These are phyloP conservation scores for Bombus breviceps DNA, from an alignment of 1,140 invertebrate species.

Conservation along the genomic window DNA sequence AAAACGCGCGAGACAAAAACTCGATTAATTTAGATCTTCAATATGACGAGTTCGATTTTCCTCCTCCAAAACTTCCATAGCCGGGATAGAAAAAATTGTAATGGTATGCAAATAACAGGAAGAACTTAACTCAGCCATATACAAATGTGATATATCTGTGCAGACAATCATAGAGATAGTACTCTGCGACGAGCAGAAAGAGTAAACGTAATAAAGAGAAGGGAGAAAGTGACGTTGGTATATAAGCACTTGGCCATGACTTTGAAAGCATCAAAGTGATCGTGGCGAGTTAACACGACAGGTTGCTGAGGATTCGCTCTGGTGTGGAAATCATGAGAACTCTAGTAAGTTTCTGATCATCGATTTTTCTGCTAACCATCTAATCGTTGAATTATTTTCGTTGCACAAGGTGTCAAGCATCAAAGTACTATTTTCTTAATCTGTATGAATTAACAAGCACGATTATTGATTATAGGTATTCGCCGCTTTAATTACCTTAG, in stretches of 20 bases:
- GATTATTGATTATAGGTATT: constrained; percentile 63
- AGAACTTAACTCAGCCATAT: neutral
- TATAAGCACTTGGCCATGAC: constrained; percentile 82
- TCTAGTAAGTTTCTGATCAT: constrained; percentile 72
- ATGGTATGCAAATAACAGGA: neutral
- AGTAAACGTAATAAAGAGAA: constrained; percentile 72
- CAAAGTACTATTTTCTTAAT: neutral
- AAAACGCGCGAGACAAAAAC: neutral
- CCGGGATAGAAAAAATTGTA: neutral
- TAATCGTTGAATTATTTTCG: neutral
- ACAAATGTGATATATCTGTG: constrained; percentile 1
- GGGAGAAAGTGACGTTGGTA: constrained; percentile 81
- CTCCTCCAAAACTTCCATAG: neutral
- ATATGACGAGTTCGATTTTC: neutral
- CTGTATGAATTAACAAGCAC: neutral
- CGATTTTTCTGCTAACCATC: neutral
- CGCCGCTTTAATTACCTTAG: constrained; percentile 63
- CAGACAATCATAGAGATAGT: constrained; percentile 28
- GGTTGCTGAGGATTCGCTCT: constrained; percentile 28
- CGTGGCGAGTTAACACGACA: constrained; percentile 45
- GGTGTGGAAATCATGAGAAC: constrained; percentile 70
- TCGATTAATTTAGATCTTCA: neutral
- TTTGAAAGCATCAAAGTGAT: constrained; percentile 78
- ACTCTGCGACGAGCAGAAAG: constrained; percentile 30
- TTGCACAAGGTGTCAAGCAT: neutral